Conservation (phyloP, 2,888 invertebrate genomes). For the Eulithis prunata region DNA sequence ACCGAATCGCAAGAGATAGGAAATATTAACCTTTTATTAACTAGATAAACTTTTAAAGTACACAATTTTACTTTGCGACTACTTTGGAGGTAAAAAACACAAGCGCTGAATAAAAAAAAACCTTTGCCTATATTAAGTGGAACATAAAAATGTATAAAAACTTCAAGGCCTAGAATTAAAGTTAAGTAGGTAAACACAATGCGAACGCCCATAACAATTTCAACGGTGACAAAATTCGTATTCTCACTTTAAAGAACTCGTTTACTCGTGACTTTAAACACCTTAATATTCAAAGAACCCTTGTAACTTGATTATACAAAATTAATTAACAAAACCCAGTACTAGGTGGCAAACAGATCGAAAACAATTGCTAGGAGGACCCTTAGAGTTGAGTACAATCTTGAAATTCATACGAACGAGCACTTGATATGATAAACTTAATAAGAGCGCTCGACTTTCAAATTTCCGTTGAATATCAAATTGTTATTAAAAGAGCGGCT, state of each 20-base stretch:
- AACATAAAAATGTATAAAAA: too few species aligned
- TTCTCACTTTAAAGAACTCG: conserved; percentile 2
- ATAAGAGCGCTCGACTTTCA: conserved; percentile 16
- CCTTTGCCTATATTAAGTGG: neutral
- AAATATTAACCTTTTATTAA: neutral
- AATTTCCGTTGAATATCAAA: conserved; percentile 7
- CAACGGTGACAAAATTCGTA: conserved; percentile 3
- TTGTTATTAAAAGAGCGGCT: conserved; percentile 2
- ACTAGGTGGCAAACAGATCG: conserved; percentile 28
- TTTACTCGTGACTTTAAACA: conserved; percentile 23
- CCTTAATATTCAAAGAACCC: conserved; percentile 19
- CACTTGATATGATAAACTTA: conserved; percentile 32
- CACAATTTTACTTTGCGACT: too few species aligned
- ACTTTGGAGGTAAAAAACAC: neutral
- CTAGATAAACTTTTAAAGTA: too few species aligned
- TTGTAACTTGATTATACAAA: conserved; percentile 23
- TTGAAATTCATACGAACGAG: conserved; percentile 31
- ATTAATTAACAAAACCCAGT: conserved; percentile 26
- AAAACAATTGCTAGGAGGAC: conserved; percentile 28
- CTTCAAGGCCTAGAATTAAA: neutral
- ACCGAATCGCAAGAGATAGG: neutral
- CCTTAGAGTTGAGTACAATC: conserved; percentile 28
- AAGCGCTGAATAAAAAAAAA: neutral
- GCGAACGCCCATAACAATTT: neutral
- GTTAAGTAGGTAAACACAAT: neutral